Base-by-base conservation (phyloP, 2,888 invertebrate species). In the Tyria jacobaeae region DNA sequence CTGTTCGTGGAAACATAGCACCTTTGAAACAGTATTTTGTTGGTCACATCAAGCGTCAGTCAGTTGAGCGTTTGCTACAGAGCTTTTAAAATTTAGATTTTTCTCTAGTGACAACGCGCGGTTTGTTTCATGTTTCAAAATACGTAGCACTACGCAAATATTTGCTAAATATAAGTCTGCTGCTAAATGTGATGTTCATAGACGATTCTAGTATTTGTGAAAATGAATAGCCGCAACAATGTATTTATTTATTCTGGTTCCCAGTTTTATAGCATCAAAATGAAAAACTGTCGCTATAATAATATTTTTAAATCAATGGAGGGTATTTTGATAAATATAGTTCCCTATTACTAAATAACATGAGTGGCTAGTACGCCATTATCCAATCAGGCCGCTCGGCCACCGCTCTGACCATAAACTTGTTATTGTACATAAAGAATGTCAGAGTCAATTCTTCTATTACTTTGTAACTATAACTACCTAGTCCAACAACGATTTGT, bases 341-440 rank as follows among this genome's bases (percentile, higher is more conserved):
- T 75, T 73, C 64, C 62, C 68, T 71, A 68, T n/a, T n/a, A n/a
- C n/a, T n/a, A n/a, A n/a, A 68, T 66, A 44, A 61, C 70, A 77
- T 72, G 62, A 52, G 66, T 64, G 70, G 75, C 57, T 64, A 63
- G 70, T 54, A 41, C 55, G 72, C 80, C 79, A 89, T 89, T 89
- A 89, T 89, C 78, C 89, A 90, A 89, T 90, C 85, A 82, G 76
- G 72, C 68, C 66, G 68, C 66, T 62, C 87, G 88, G 87, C 87
- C 86, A 87, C 83, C 83, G 88, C 84, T 83, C 87, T 79, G 77
- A 68, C 71, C 10, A 25, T 39, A 35, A n/a, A 37, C 27, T 55
- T 65, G 72, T 79, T 83, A 79, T 82, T 80, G 83, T 77, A 78
- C 82, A 78, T 87, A 86, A 85, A 87, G 85, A 83, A 84, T 76